Evolutionary conservation across 2,113 vertebrate genomes (phyloP).

Genomic region (Procavia capensis): DNA sequence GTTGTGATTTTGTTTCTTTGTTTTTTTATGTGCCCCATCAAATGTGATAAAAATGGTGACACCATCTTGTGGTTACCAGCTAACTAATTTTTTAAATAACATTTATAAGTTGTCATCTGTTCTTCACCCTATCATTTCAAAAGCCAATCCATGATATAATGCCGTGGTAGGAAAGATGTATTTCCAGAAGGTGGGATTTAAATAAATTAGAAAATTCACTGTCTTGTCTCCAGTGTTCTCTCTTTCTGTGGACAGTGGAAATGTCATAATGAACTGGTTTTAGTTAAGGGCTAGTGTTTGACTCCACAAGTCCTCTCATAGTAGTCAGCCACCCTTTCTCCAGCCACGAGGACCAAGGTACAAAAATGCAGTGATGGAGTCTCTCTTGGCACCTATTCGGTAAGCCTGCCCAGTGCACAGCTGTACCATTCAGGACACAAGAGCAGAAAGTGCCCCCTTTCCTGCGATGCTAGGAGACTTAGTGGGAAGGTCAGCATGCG

Average conservation of each 20-base stretch:
- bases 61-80: not conserved
- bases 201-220: not conserved
- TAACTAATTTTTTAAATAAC: slow-evolving; percentile 9
- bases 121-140: not conserved
- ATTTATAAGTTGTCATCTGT: not conserved
- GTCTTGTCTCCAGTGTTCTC: not conserved
- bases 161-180: not conserved
- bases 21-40: not conserved
- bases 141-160: not conserved
- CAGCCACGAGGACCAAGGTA: not conserved
- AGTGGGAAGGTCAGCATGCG: not conserved
- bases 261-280: not conserved
- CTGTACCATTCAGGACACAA: not conserved
- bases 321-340: not conserved
- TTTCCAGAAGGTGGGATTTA: not conserved
- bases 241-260: not conserved
- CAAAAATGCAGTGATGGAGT: not conserved
- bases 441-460: no score
- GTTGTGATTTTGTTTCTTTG: not conserved
- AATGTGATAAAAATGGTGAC: not conserved
- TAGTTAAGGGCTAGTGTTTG: not conserved
- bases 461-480: not conserved
- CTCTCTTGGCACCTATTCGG: not conserved
- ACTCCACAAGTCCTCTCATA: not conserved
- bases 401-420: not conserved